Evolutionary conservation across 1,140 invertebrate genomes (phyloP).

Genomic region (Cyphomyrmex costatus): DNA sequence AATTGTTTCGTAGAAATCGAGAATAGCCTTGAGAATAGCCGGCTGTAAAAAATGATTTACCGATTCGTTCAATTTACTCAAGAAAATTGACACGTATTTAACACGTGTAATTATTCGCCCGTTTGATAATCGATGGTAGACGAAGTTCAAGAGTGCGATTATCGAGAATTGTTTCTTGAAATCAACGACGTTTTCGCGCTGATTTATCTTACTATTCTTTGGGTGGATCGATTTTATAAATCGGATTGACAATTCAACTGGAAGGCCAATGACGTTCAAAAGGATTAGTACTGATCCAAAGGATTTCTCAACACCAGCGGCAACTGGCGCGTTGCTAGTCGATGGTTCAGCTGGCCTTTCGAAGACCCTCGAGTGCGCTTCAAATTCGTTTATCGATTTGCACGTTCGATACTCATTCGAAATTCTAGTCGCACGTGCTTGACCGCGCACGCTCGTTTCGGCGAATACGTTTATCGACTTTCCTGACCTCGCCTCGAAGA

Average conservation of each 20-base stretch:
- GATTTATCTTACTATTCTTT: neutral
- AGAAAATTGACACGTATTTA: constrained; percentile 7
- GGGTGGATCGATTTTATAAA: constrained; percentile 18
- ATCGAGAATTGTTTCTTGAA: constrained; percentile 15
- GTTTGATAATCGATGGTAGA: neutral
- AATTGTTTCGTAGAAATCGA: neutral
- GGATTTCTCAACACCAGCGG: constrained; percentile 8
- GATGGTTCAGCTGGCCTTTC: constrained; percentile 18
- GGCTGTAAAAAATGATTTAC: constrained; percentile 30
- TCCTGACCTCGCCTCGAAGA: neutral
- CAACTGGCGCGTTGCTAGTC: neutral
- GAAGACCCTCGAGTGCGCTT: constrained; percentile 10
- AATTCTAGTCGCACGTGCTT: constrained; percentile 48
- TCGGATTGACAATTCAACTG: constrained; percentile 14
- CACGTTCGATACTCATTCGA: constrained; percentile 32
- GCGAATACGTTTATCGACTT: constrained; percentile 10
- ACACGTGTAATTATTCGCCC: constrained; percentile 16
- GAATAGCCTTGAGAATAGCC: neutral
- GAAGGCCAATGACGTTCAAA: neutral
- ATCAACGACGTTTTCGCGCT: neutral
- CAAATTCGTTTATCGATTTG: constrained; percentile 36
- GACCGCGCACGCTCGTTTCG: constrained; percentile 24
- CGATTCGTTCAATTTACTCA: neutral
- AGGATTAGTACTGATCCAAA: constrained; percentile 29
- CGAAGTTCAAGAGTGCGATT: neutral